These are phyloP conservation scores for Lagria hirta DNA, from an alignment of 2,888 invertebrate genomes.

Conservation along the genomic window DNA sequence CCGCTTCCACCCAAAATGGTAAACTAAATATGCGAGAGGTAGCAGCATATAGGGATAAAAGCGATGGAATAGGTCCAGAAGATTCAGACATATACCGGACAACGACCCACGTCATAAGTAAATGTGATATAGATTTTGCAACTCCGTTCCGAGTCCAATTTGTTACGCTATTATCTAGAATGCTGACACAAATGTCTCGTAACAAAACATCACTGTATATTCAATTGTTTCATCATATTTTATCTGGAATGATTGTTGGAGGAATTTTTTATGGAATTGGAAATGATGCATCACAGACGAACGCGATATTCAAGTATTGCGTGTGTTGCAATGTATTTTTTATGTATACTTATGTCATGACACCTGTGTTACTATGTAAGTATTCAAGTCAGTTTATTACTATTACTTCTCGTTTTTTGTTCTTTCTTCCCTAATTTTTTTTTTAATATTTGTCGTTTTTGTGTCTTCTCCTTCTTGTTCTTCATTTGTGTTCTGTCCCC, in stretches of 20 bases:
- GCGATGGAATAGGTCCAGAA: slow-evolving; percentile 13
- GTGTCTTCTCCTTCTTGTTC: too few relatives aligned
- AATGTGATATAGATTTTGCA: slow-evolving; percentile 49
- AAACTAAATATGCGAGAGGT: slow-evolving; percentile 42
- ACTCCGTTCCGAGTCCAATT: slow-evolving; percentile 61
- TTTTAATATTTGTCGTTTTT: too few relatives aligned
- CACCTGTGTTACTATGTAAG: slow-evolving; percentile 64
- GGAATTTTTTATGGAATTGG: slow-evolving; percentile 62
- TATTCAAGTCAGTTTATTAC: slow-evolving; percentile 28
- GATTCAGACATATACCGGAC: slow-evolving; percentile 34
- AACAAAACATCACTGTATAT: slow-evolving; percentile 59
- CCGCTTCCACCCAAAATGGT: slow-evolving; percentile 51
- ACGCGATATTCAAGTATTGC: slow-evolving; percentile 64
- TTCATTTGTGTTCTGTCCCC: too few relatives aligned
- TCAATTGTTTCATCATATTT: slow-evolving; percentile 60
- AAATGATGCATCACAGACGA: slow-evolving; percentile 59
- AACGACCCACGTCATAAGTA: slow-evolving; percentile 31
- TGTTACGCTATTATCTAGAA: slow-evolving; percentile 57
- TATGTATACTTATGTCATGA: slow-evolving; percentile 66
- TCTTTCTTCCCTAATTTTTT: too few relatives aligned
- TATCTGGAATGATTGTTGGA: slow-evolving; percentile 59
- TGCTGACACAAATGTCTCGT: slow-evolving; percentile 59
- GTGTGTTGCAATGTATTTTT: slow-evolving; percentile 63
- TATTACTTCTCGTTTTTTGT: too few relatives aligned
- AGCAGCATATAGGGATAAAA: slow-evolving; percentile 18